Evolutionary conservation across 1,140 invertebrate species (phyloP).

Genomic region (Solenopsis fugax): DNA sequence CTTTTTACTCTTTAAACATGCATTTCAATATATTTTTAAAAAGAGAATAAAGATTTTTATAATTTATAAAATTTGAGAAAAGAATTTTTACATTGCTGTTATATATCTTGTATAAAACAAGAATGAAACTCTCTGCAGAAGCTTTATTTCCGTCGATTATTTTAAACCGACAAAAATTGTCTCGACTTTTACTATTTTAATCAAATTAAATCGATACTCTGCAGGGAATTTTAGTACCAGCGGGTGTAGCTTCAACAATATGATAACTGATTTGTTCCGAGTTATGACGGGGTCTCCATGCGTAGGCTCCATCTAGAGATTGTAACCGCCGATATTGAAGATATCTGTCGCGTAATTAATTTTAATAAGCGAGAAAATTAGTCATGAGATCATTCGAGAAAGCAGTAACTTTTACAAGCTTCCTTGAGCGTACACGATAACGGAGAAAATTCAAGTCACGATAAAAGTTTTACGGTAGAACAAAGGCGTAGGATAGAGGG

Average conservation of each 20-base stretch:
- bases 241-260: background rate
- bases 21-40: background rate
- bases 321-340: conserved; percentile 51
- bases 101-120: background rate
- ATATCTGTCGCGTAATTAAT: conserved; percentile 34
- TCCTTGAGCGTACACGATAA: background rate
- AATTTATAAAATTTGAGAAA: background rate
- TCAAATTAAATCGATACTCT: conserved; percentile 14
- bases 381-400: too few species aligned
- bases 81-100: background rate
- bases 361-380: conserved; percentile 3
- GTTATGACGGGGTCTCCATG: conserved; percentile 7
- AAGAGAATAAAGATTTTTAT: background rate
- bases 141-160: background rate
- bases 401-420: background rate
- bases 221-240: conserved; percentile 29
- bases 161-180: background rate
- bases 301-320: conserved; percentile 56
- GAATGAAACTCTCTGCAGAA: background rate
- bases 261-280: conserved; percentile 12
- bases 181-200: background rate
- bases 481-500: background rate
- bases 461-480: background rate
- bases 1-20: background rate
- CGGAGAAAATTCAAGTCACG: background rate